phyloP scores from a whole-genome alignment of 2,113 vertebrate species.

The Rutilus rutilus region DNA sequence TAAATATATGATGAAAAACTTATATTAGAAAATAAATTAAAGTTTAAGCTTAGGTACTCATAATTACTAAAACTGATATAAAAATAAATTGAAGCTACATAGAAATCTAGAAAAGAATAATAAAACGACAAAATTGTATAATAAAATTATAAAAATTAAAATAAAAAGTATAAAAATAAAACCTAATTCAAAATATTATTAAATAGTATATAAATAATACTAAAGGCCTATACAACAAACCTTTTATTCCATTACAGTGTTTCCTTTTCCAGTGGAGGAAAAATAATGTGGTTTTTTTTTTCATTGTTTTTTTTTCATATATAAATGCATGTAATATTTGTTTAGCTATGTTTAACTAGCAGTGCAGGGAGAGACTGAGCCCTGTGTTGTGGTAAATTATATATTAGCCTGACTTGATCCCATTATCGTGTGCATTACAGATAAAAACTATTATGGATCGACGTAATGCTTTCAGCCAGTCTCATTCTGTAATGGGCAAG shows the following conservation, averaged over 20 bases:
- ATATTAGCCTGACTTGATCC: neutral
- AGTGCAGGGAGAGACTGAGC: neutral
- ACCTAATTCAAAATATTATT: neutral
- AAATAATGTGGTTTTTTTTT: too few relatives aligned
- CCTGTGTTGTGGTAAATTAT: neutral
- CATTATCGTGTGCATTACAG: constrained; percentile 15
- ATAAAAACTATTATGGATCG: constrained; percentile 5
- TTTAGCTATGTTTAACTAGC: constrained; percentile 3
- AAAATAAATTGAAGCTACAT: neutral
- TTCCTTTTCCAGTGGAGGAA: neutral
- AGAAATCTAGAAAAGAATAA: too few relatives aligned
- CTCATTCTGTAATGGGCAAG: constrained; percentile 1
- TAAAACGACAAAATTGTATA: neutral
- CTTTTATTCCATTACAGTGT: neutral
- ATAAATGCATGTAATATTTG: neutral
- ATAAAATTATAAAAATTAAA: neutral
- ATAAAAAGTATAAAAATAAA: too few relatives aligned
- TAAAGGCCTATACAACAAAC: neutral
- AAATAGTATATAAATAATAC: neutral
- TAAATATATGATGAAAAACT: neutral
- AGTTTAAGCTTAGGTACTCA: neutral
- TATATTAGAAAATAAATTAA: neutral
- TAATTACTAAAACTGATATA: neutral
- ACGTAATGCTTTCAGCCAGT: neutral
- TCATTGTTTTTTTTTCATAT: too few relatives aligned